Conservation (phyloP, 2,888 invertebrate genomes). For the Herminia tarsipennalis region DNA sequence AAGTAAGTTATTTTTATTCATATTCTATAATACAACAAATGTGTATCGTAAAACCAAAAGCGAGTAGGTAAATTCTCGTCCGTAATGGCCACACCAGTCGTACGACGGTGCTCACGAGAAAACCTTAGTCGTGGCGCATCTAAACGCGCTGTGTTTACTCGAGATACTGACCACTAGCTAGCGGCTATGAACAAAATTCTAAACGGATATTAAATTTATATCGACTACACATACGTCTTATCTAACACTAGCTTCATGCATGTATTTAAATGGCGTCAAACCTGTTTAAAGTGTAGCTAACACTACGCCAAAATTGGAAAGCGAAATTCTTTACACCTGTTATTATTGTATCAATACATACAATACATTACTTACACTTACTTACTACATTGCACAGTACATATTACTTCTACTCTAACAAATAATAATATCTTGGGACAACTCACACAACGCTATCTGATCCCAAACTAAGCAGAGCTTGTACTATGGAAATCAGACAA, state of each 20-base stretch:
- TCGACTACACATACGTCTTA: slow-evolving; percentile 40
- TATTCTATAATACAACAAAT: too few species aligned
- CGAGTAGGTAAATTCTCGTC: slow-evolving; percentile 8
- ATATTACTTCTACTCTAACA: too few species aligned
- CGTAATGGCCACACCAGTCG: slow-evolving; percentile 42
- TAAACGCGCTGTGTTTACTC: slow-evolving; percentile 72
- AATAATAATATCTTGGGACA: too few species aligned
- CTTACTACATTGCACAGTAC: too few species aligned
- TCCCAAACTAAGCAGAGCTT: too few species aligned
- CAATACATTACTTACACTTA: too few species aligned
- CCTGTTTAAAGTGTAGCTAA: neutral
- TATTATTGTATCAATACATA: too few species aligned
- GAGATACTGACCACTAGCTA: slow-evolving; percentile 64
- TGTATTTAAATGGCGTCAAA: neutral
- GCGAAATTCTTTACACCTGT: too few species aligned
- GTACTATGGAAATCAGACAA: too few species aligned
- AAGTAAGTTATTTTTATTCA: neutral
- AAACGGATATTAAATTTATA: slow-evolving; percentile 67
- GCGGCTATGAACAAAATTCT: slow-evolving; percentile 62
- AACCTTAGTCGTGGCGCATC: slow-evolving; percentile 45
- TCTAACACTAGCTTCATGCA: neutral
- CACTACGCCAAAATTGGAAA: neutral
- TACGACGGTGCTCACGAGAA: slow-evolving; percentile 47
- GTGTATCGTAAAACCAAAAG: too few species aligned
- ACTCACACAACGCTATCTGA: too few species aligned